Conservation (phyloP, 2,797 vertebrate genomes). For the Oreochromis mossambicus region DNA sequence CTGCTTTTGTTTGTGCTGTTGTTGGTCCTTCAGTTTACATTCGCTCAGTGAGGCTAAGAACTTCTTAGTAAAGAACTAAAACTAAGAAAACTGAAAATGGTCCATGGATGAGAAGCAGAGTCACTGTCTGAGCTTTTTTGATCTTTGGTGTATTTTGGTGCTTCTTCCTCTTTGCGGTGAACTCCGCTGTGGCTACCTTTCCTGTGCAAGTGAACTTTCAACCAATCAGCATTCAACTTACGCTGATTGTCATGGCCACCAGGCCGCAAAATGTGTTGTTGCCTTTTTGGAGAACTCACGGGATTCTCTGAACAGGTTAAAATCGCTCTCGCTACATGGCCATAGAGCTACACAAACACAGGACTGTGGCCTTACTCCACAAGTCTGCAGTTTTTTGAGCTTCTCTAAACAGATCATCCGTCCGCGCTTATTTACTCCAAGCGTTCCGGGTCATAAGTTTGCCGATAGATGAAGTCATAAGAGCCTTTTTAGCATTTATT, state of each 20-base stretch:
- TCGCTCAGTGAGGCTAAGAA: background rate
- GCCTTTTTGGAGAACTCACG: background rate
- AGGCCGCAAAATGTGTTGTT: background rate
- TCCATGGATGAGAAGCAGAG: background rate
- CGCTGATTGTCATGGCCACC: background rate
- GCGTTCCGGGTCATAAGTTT: background rate
- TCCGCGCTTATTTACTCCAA: background rate
- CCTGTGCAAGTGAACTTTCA: background rate
- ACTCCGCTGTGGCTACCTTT: background rate
- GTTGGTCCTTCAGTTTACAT: fast-evolving
- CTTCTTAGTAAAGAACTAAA: background rate
- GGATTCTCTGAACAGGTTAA: background rate
- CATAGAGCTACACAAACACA: background rate
- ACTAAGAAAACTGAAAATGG: background rate
- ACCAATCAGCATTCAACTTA: background rate
- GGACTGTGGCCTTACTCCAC: background rate
- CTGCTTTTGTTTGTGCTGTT: background rate
- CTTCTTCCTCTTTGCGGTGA: background rate
- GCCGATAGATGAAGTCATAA: background rate
- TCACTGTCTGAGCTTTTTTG: background rate
- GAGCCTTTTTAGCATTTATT: background rate
- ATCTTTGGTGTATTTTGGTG: background rate
- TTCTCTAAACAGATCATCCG: background rate
- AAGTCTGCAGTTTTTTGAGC: background rate
- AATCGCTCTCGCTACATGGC: background rate